Evolutionary conservation across 1,140 invertebrate genomes (phyloP).

Genomic region (Rhagoletis zephyria): DNA sequence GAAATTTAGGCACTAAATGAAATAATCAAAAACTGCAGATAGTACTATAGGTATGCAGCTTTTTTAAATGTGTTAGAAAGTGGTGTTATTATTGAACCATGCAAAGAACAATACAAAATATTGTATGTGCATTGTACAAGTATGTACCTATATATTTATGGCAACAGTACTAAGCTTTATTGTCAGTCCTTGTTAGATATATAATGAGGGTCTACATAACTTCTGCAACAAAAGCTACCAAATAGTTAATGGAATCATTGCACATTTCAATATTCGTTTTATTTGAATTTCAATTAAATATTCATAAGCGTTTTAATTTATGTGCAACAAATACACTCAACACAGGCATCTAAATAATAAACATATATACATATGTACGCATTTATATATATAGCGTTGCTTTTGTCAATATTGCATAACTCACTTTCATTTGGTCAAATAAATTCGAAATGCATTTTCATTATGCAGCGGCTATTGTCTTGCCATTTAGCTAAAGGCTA

Average conservation of each 20-base stretch:
- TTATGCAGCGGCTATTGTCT: background rate
- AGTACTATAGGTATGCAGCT: too few species aligned
- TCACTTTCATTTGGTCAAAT: background rate
- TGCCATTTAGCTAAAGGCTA: background rate
- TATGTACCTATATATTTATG: too few species aligned
- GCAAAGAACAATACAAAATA: background rate
- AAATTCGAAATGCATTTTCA: constrained; percentile 13
- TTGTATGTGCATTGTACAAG: background rate
- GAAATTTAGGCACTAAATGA: too few species aligned
- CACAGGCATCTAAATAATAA: background rate
- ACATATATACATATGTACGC: background rate
- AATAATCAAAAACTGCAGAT: too few species aligned
- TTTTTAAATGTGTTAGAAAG: background rate
- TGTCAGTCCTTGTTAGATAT: background rate
- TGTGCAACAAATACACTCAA: background rate
- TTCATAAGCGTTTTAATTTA: constrained; percentile 51
- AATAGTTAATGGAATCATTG: background rate
- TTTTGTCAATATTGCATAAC: background rate
- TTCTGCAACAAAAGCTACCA: background rate
- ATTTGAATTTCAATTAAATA: constrained; percentile 31
- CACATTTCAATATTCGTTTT: constrained; percentile 28
- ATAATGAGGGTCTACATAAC: background rate
- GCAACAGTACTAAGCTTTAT: too few species aligned
- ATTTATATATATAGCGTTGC: background rate
- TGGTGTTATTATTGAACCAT: background rate